These are phyloP conservation scores for Scomber scombrus DNA, from an alignment of 2,113 vertebrate genomes.

Conservation along the genomic window DNA sequence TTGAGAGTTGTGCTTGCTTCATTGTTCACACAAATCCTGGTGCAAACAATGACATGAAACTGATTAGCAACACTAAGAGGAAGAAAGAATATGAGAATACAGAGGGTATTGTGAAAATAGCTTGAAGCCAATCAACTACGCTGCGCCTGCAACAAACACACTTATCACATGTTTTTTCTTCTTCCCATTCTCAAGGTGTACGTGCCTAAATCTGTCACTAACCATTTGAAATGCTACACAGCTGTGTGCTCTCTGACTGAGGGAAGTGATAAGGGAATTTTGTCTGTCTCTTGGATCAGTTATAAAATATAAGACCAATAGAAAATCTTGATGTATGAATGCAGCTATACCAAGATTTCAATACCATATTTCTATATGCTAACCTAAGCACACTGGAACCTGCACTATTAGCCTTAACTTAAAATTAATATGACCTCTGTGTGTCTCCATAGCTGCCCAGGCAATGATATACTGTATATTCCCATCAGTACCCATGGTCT, in stretches of 20 bases:
- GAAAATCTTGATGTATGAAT: slow-evolving; percentile 26
- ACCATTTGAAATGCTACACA: slow-evolving; percentile 40
- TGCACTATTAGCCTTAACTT: slow-evolving; percentile 18
- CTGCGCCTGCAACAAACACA: slow-evolving; percentile 56
- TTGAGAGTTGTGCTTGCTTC: slow-evolving; percentile 28
- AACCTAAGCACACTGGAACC: slow-evolving; percentile 42
- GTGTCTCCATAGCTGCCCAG: slow-evolving; percentile 19
- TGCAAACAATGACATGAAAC: slow-evolving; percentile 67
- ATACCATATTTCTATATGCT: too few species aligned
- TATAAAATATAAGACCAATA: slow-evolving; percentile 7
- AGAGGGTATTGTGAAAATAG: slow-evolving; percentile 54
- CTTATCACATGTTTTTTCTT: slow-evolving; percentile 66
- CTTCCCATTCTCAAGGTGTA: slow-evolving; percentile 51
- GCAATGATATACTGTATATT: slow-evolving; percentile 44
- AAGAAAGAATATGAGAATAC: slow-evolving; percentile 45
- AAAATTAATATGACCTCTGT: slow-evolving; percentile 58
- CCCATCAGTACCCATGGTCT: slow-evolving; percentile 35
- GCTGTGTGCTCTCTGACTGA: slow-evolving; percentile 22
- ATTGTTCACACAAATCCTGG: slow-evolving; percentile 45
- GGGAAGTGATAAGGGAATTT: slow-evolving; percentile 25
- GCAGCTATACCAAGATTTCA: slow-evolving; percentile 6
- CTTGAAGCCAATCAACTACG: slow-evolving; percentile 70
- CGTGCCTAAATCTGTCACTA: slow-evolving; percentile 38
- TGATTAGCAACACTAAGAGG: slow-evolving; percentile 70
- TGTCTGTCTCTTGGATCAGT: slow-evolving; percentile 15